Conservation (phyloP, 1,140 invertebrate genomes). For the Paraescarpia echinospica region DNA sequence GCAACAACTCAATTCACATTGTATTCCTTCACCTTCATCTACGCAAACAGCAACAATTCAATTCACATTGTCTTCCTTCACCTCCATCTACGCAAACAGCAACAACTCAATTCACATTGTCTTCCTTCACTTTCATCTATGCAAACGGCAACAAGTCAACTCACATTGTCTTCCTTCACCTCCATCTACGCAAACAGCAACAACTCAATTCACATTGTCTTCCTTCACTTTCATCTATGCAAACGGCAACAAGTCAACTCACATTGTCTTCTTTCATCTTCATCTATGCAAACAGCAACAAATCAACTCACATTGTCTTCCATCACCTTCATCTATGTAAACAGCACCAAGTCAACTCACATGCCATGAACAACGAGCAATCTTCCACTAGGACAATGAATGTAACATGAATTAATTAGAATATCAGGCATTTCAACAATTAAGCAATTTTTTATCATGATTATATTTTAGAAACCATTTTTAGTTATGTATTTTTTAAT, state of each 20-base stretch:
- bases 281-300: not conserved
- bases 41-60: not conserved
- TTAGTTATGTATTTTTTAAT: too few species aligned
- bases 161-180: conserved; percentile 12
- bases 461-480: too few species aligned
- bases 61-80: conserved; percentile 14
- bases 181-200: conserved; percentile 6
- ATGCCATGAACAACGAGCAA: too few species aligned
- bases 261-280: conserved; percentile 9
- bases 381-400: too few species aligned
- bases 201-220: too few species aligned
- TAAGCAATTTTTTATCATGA: too few species aligned
- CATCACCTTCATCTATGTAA: conserved; percentile 2
- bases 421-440: too few species aligned
- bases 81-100: conserved; percentile 1
- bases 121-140: conserved; percentile 13
- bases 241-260: not conserved
- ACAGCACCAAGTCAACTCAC: not conserved
- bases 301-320: too few species aligned
- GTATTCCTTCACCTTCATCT: conserved; percentile 14
- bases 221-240: conserved; percentile 13
- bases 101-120: too few species aligned
- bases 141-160: not conserved
- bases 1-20: too few species aligned
- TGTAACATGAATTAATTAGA: too few species aligned